Evolutionary conservation across 2,888 invertebrate genomes (phyloP).

Genomic region (Orchestes rusci): DNA sequence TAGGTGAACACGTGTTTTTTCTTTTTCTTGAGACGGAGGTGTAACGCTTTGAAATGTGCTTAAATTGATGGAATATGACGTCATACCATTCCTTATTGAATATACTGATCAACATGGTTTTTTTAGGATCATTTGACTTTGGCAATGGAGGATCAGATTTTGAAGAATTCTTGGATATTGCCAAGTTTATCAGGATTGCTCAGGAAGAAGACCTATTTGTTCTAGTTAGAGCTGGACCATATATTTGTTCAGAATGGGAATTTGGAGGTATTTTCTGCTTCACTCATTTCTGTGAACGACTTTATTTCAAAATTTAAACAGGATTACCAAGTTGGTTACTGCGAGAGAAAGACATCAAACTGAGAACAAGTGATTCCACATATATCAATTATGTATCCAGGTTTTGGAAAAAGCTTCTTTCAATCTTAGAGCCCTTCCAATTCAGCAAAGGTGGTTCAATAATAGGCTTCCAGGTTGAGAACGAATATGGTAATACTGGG

Average conservation of each 20-base stretch:
- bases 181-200: conserved; percentile 62
- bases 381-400: conserved; percentile 42
- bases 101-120: too few species aligned
- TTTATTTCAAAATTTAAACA: background rate
- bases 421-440: conserved; percentile 45
- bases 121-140: conserved; percentile 43
- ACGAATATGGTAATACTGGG: conserved; percentile 54
- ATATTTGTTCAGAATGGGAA: conserved; percentile 88
- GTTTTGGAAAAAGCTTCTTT: conserved; percentile 48
- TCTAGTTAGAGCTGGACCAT: conserved; percentile 80
- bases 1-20: too few species aligned
- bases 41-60: too few species aligned
- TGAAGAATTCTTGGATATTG: conserved; percentile 49
- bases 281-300: background rate
- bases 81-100: too few species aligned
- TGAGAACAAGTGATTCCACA: conserved; percentile 33
- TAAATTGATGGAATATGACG: too few species aligned
- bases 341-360: conserved; percentile 43
- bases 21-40: background rate
- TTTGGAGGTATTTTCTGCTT: conserved; percentile 33
- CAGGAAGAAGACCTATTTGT: conserved; percentile 71
- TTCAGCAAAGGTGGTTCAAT: conserved; percentile 75
- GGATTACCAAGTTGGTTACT: conserved; percentile 36
- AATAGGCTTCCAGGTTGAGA: conserved; percentile 84
- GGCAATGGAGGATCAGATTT: conserved; percentile 45